Evolutionary conservation across 2,113 vertebrate species (phyloP).

Genomic region (Puffinus mauretanicus): DNA sequence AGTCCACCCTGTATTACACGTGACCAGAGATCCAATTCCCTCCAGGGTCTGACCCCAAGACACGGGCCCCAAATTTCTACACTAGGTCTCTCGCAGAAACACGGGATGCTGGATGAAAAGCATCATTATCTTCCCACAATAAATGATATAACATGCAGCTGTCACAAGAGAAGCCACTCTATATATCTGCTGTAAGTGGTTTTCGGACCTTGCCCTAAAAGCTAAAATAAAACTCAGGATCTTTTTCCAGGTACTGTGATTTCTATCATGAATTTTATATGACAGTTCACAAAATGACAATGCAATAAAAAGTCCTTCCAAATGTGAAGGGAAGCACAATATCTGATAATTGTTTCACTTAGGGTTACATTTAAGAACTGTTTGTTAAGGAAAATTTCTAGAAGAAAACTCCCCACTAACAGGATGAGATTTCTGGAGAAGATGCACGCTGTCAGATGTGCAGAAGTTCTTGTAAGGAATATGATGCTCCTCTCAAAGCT

Average conservation of each 20-base stretch:
- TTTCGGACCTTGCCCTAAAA: background rate
- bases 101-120: background rate
- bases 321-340: background rate
- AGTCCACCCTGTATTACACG: background rate
- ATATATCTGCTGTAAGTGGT: background rate
- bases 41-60: background rate
- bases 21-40: background rate
- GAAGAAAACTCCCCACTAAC: background rate
- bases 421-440: constrained; percentile 2
- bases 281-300: background rate
- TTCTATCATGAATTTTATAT: background rate
- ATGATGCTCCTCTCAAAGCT: constrained; percentile 56
- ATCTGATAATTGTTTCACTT: background rate
- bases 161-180: background rate
- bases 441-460: constrained; percentile 23
- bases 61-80: background rate
- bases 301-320: background rate
- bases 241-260: background rate
- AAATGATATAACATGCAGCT: background rate
- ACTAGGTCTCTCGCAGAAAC: background rate
- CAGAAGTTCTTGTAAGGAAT: constrained; percentile 53
- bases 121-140: background rate
- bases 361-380: background rate
- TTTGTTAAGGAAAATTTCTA: background rate
- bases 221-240: background rate